These are phyloP conservation scores for Intellagama lesueurii DNA, from an alignment of 2,797 vertebrate species.

Conservation along the genomic window DNA sequence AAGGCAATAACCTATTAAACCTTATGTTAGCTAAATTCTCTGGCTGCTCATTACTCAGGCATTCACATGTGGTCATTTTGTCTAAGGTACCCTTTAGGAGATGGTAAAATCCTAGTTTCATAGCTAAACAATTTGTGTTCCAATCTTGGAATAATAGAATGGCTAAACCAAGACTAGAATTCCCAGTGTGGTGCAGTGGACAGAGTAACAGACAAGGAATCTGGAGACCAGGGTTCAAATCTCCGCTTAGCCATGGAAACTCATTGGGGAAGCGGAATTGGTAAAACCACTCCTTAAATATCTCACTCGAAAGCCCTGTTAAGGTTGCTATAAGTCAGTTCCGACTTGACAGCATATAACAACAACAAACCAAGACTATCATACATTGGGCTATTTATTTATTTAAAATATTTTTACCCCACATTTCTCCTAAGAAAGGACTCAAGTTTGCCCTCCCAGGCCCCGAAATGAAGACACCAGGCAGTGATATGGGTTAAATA, in stretches of 20 bases:
- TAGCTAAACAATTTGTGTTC: neutral
- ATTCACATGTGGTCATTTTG: accelerated
- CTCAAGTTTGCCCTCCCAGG: too few relatives aligned
- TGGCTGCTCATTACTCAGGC: neutral
- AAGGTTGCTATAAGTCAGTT: too few relatives aligned
- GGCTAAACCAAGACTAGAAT: neutral
- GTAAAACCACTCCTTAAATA: too few relatives aligned
- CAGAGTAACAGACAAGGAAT: neutral
- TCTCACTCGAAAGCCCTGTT: too few relatives aligned
- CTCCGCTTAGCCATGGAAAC: too few relatives aligned
- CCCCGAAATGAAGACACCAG: too few relatives aligned
- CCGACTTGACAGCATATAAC: too few relatives aligned
- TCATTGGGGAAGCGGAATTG: too few relatives aligned
- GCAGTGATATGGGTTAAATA: too few relatives aligned
- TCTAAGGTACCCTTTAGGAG: neutral
- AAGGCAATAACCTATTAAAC: constrained; percentile 11
- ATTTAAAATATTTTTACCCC: neutral
- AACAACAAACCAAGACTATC: neutral
- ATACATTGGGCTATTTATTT: neutral
- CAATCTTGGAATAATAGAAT: neutral
- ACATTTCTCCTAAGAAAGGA: too few relatives aligned
- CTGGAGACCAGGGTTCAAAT: too few relatives aligned
- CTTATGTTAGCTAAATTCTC: constrained; percentile 11
- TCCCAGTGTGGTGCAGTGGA: too few relatives aligned
- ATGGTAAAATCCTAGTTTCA: neutral